Conservation (phyloP, 2,888 invertebrate genomes). For the Idaea aversata region DNA sequence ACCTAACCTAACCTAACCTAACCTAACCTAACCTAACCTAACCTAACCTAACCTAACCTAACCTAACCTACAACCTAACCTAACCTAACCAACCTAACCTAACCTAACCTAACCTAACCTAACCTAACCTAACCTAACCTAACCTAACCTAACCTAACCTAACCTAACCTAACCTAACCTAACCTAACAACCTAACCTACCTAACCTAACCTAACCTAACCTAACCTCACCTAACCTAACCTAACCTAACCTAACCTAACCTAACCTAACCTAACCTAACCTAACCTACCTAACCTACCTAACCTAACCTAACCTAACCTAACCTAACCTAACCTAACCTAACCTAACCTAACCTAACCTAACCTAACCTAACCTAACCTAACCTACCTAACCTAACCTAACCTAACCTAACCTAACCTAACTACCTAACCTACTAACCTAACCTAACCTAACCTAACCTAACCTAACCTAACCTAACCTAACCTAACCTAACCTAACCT, state of each 20-base stretch:
- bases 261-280: slow-evolving; percentile 19
- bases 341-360: slow-evolving; percentile 15
- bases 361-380: too few species aligned
- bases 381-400: slow-evolving; percentile 18
- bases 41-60: slow-evolving; percentile 15
- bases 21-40: too few species aligned
- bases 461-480: slow-evolving; percentile 24
- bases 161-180: slow-evolving; percentile 23
- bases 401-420: slow-evolving; percentile 20
- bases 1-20: slow-evolving; percentile 11
- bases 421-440: too few species aligned
- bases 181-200: slow-evolving; percentile 22
- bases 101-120: slow-evolving; percentile 19
- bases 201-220: slow-evolving; percentile 25
- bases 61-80: slow-evolving; percentile 15
- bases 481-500: slow-evolving; percentile 25
- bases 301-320: slow-evolving; percentile 24
- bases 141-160: slow-evolving; percentile 22
- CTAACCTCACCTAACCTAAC: slow-evolving; percentile 25
- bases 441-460: slow-evolving; percentile 24
- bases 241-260: slow-evolving; percentile 29
- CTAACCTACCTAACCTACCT: too few species aligned
- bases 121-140: slow-evolving; percentile 17
- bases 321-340: slow-evolving; percentile 23
- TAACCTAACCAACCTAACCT: too few species aligned